phyloP scores from a whole-genome alignment of 2,113 vertebrate species.

The Lota lota region DNA sequence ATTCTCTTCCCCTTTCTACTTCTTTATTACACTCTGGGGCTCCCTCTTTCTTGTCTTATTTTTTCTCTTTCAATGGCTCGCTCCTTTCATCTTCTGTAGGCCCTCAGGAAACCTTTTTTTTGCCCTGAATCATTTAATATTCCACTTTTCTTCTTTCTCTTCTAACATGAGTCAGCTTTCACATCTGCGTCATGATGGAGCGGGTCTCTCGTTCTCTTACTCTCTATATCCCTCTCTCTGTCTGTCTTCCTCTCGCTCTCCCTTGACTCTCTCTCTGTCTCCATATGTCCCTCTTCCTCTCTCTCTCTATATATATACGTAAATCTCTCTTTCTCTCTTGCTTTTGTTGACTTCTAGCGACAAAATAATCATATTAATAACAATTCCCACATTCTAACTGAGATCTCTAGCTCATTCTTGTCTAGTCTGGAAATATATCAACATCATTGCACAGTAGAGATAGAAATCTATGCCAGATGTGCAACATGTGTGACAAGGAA shows the following conservation, averaged over 20 bases:
- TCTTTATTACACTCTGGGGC: not conserved
- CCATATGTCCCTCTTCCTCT: not conserved
- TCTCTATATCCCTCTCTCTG: not conserved
- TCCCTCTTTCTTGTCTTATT: slow-evolving; percentile 22
- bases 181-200: slow-evolving; percentile 51
- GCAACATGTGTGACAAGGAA: not conserved
- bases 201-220: slow-evolving; percentile 23
- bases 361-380: slow-evolving; percentile 15
- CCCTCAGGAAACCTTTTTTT: not conserved
- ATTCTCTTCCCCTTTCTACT: not conserved
- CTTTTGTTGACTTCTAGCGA: slow-evolving; percentile 2
- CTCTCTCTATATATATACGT: not conserved
- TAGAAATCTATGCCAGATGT: not conserved
- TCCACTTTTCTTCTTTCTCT: slow-evolving; percentile 26
- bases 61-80: slow-evolving; percentile 1
- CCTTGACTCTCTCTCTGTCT: no score
- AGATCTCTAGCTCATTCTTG: slow-evolving; percentile 26
- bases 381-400: slow-evolving; percentile 22
- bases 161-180: slow-evolving; percentile 73
- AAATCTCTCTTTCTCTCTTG: not conserved
- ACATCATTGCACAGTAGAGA: slow-evolving; percentile 4
- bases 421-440: slow-evolving; percentile 25
- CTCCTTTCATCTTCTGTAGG: slow-evolving; percentile 10
- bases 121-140: slow-evolving; percentile 6
- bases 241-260: not conserved